A percentile compares a stretch with the other conserved stretches of the same genome.
These are phyloP conservation scores for Nomada ferruginata DNA, from an alignment of 2,888 invertebrate genomes.

Conservation along the genomic window DNA sequence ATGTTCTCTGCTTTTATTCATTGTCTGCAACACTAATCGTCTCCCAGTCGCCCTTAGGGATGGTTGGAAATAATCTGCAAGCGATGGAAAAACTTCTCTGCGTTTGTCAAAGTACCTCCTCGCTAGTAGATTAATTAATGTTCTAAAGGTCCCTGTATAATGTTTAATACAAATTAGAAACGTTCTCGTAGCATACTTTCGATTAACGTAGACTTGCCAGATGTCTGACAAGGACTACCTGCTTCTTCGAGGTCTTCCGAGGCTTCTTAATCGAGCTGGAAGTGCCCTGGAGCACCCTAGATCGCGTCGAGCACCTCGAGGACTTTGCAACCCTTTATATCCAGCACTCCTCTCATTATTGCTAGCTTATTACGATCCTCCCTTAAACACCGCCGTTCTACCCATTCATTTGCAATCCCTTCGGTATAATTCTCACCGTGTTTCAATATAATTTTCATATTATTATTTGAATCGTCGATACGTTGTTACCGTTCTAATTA, in stretches of 20 bases:
- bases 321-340: constrained; percentile 7
- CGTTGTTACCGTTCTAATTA: not conserved
- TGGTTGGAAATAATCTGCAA: not conserved
- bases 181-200: not conserved
- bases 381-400: not conserved
- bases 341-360: constrained; percentile 18
- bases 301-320: constrained; percentile 16
- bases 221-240: not conserved
- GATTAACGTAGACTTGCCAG: not conserved
- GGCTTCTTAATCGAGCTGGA: not conserved
- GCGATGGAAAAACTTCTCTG: not conserved
- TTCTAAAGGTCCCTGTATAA: no score
- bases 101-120: not conserved
- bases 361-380: not conserved
- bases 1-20: not conserved
- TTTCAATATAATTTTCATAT: not conserved
- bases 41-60: not conserved
- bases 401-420: no score
- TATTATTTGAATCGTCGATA: not conserved
- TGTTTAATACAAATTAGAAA: not conserved
- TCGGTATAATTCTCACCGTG: not conserved
- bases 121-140: no score
- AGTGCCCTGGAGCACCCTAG: constrained; percentile 6
- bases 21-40: not conserved
- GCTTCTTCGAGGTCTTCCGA: constrained; percentile 1